These are phyloP conservation scores for Apeltes quadracus DNA, from an alignment of 2,113 vertebrate genomes.

Conservation along the genomic window DNA sequence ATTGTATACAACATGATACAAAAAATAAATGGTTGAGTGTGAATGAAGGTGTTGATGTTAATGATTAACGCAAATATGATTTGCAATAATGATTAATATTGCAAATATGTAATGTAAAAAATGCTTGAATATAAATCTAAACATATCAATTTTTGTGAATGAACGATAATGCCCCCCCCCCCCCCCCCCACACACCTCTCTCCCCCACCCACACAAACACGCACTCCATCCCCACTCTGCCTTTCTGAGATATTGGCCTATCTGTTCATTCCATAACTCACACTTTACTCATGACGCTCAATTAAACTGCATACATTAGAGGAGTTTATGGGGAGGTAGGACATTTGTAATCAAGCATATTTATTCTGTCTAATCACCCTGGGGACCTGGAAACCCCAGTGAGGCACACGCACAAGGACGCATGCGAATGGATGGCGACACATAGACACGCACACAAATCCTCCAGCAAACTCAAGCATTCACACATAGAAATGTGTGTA, in stretches of 20 bases:
- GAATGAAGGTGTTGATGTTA: constrained; percentile 24
- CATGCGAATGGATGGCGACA: constrained; percentile 49
- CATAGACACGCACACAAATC: constrained; percentile 27
- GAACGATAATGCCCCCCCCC: constrained; percentile 40
- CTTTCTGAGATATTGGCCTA: constrained; percentile 74
- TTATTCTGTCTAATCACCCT: constrained; percentile 83
- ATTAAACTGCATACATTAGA: constrained; percentile 85
- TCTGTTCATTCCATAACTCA: constrained; percentile 80
- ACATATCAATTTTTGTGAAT: constrained; percentile 46
- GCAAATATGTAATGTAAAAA: too few species aligned
- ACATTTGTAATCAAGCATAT: constrained; percentile 84
- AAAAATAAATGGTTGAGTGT: background rate
- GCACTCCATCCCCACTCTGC: constrained; percentile 26
- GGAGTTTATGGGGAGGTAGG: constrained; percentile 76
- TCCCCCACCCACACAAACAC: too few species aligned
- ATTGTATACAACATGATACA: background rate
- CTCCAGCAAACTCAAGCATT: constrained; percentile 48
- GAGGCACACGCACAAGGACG: constrained; percentile 52
- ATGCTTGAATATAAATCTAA: too few species aligned
- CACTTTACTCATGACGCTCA: constrained; percentile 78
- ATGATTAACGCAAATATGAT: too few species aligned
- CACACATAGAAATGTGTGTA: constrained; percentile 2
- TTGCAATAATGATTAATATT: constrained; percentile 46
- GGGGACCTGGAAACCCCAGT: constrained; percentile 75
- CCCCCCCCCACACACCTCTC: background rate